These are phyloP conservation scores for Xyrauchen texanus DNA, from an alignment of 2,113 vertebrate genomes.

Conservation along the genomic window DNA sequence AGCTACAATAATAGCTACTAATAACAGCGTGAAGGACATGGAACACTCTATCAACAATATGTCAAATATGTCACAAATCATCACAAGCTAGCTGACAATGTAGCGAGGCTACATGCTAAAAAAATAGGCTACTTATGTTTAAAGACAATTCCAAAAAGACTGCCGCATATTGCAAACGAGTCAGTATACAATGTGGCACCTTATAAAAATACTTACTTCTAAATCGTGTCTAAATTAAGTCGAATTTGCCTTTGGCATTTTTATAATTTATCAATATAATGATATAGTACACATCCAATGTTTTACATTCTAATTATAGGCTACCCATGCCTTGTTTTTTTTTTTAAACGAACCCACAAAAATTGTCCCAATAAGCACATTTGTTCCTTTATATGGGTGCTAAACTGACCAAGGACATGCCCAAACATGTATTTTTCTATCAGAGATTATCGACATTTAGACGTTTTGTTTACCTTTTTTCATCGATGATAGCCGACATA, in stretches of 20 bases:
- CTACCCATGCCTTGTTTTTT: neutral
- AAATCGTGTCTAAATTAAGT: neutral
- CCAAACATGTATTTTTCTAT: neutral
- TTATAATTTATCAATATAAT: neutral
- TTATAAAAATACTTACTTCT: neutral
- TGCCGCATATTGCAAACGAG: too few species aligned
- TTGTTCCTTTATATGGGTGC: neutral
- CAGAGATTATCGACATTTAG: neutral
- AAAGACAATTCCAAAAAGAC: neutral
- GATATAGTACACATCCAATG: neutral
- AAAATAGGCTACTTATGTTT: neutral
- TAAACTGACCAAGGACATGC: slow-evolving; percentile 11
- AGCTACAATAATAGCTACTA: too few species aligned
- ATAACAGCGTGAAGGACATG: too few species aligned
- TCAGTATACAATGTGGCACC: neutral
- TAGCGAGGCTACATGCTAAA: too few species aligned
- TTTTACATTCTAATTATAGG: neutral
- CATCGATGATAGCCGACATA: neutral
- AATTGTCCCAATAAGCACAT: neutral
- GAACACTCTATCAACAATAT: too few species aligned
- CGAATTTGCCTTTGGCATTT: neutral
- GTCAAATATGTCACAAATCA: neutral
- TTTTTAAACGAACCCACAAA: neutral
- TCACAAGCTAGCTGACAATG: neutral
- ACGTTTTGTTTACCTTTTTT: slow-evolving; percentile 6